Percentiles rank a stretch among this genome's conserved stretches.
These are phyloP conservation scores for Oconnorella tubifera DNA, from an alignment of 2,888 invertebrate species.

Conservation along the genomic window DNA sequence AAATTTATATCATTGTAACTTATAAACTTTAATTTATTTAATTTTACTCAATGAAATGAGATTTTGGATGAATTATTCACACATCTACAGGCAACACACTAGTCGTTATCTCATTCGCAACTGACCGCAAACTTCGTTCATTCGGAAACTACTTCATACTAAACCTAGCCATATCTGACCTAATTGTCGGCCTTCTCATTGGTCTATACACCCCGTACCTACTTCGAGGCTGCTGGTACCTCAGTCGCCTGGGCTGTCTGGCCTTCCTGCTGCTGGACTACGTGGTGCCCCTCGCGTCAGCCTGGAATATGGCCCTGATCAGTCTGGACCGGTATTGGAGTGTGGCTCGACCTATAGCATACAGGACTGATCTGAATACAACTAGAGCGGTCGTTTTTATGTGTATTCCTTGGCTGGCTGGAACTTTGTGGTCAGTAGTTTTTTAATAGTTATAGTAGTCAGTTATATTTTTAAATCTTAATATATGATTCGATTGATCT, in stretches of 20 bases:
- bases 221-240: slow-evolving; percentile 36
- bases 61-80: too few species aligned
- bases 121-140: slow-evolving; percentile 34
- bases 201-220: slow-evolving; percentile 37
- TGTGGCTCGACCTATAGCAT: slow-evolving; percentile 37
- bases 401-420: slow-evolving; percentile 37
- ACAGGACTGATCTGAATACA: slow-evolving; percentile 31
- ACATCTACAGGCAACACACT: slow-evolving; percentile 35
- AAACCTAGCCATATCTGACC: slow-evolving; percentile 40
- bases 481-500: too few species aligned
- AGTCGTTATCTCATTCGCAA: slow-evolving; percentile 38
- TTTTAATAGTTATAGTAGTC: not conserved
- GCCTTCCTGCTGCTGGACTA: slow-evolving; percentile 40
- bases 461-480: too few species aligned
- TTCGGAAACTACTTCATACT: slow-evolving; percentile 41
- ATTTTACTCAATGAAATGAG: too few species aligned
- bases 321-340: slow-evolving; percentile 39
- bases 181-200: slow-evolving; percentile 39
- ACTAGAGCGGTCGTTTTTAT: slow-evolving; percentile 31
- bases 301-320: slow-evolving; percentile 39
- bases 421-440: slow-evolving; percentile 23
- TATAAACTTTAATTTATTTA: too few species aligned
- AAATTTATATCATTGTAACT: too few species aligned
- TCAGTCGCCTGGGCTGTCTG: slow-evolving; percentile 34
- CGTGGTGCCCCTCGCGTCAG: slow-evolving; percentile 38